These are phyloP conservation scores for Osmerus mordax DNA, from an alignment of 2,113 vertebrate genomes.

Conservation along the genomic window DNA sequence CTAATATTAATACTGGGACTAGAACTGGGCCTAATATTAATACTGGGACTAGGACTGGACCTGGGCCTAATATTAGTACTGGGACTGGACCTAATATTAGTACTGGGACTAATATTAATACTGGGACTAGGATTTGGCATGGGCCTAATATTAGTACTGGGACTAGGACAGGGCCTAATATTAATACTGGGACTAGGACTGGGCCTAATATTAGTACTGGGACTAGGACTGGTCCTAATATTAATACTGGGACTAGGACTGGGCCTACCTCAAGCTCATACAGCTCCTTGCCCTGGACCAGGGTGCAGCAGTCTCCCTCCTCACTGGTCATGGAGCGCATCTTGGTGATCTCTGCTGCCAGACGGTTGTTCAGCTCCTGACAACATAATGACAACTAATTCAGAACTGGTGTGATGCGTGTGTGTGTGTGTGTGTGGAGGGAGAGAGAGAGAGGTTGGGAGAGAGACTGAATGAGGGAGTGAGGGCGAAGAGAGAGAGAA, in stretches of 20 bases:
- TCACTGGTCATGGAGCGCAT: conserved; percentile 77
- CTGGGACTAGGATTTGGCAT: no score
- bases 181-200: no score
- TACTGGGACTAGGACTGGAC: no score
- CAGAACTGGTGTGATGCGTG: not conserved
- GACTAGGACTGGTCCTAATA: no score
- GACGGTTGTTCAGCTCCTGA: conserved; percentile 78
- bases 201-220: no score
- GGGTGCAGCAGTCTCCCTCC: conserved; percentile 57
- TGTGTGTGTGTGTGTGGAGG: not conserved
- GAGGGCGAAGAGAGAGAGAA: not conserved
- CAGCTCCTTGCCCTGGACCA: conserved; percentile 75
- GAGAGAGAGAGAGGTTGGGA: not conserved
- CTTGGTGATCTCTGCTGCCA: conserved; percentile 78
- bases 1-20: no score
- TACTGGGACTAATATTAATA: no score
- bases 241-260: no score
- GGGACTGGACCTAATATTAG: conserved; percentile 27
- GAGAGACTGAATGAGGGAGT: not conserved
- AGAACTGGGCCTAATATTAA: no score
- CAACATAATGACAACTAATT: conserved; percentile 8
- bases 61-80: no score
- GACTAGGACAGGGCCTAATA: no score
- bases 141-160: no score
- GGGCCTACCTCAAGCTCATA: conserved; percentile 76